Base-by-base conservation (phyloP, 2,113 vertebrate genomes). In the Circaetus cinerascens region DNA sequence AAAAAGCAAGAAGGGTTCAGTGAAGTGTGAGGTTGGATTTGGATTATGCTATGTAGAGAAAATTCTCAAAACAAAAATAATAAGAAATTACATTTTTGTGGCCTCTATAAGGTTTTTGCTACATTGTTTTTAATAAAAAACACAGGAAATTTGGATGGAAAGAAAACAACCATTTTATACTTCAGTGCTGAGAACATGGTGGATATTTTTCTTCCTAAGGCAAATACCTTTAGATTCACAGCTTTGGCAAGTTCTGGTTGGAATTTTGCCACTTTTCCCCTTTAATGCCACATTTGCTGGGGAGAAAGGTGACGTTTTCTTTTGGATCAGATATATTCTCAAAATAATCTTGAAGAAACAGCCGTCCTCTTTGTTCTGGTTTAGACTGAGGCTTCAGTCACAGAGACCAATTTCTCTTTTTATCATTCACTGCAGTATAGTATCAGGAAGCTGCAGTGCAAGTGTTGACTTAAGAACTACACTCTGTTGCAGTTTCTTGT, bases 141-240 rank as follows among this genome's bases (percentile, higher is more conserved):
- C 38, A 53, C 64, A 56, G 64, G 48, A 77, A 88, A 80, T 63
- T 71, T 72, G 62, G 22, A 67, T 60, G 43, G 73, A 74, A 79
- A 21, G 34, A 91, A 96, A 95, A 62, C 48, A 86, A 56, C 21
- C 71, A 81, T 90, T 96, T 96, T 97, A 81, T 76, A 71, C 38
- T 74, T 82, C 62, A 53, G 34, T 45, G 60, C 30, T 92, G 68
- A 92, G 87, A 96, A 92, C 64, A 96, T 57, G 78, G 81, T 93
- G 78, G 69, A 90, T 95, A 84, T 93, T 93, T 95, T 93, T 79
- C 57, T 95, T 95, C 53, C 81, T 88, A 90, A 93, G 46, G 62
- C 71, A 94, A 79, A 86, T 85, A 91, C 53, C 16, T 86, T 92
- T 76, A 53, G 32, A 68, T 56, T 83, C 63, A 86, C 19, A 80